phyloP scores from a whole-genome alignment of 2,888 invertebrate genomes.

The Geotrupes spiniger region DNA sequence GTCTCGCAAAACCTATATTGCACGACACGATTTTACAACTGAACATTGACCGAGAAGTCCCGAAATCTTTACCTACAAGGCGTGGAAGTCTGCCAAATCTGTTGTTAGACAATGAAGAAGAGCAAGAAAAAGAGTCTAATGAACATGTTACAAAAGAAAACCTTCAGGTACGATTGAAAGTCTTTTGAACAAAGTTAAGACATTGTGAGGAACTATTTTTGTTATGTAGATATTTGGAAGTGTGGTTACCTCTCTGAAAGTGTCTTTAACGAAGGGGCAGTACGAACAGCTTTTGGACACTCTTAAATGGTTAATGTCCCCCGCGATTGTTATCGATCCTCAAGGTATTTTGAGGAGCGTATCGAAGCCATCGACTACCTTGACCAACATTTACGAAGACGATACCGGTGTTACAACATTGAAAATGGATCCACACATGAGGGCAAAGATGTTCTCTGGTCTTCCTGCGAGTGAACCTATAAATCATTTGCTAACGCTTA shows the following conservation, averaged over 20 bases:
- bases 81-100: slow-evolving; percentile 41
- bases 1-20: slow-evolving; percentile 79
- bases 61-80: slow-evolving; percentile 29
- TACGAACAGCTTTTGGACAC: slow-evolving; percentile 88
- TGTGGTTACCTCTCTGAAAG: slow-evolving; percentile 80
- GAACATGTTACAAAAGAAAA: slow-evolving; percentile 25
- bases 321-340: slow-evolving; percentile 42
- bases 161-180: slow-evolving; percentile 27
- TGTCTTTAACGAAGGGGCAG: slow-evolving; percentile 81
- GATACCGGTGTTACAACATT: slow-evolving; percentile 53
- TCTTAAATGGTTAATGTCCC: slow-evolving; percentile 48
- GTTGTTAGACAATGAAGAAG: slow-evolving; percentile 39
- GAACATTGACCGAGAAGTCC: slow-evolving; percentile 44
- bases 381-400: slow-evolving; percentile 50
- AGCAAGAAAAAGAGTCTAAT: slow-evolving; percentile 22
- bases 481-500: slow-evolving; percentile 30
- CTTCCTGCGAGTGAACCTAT: slow-evolving; percentile 16
- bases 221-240: slow-evolving; percentile 70
- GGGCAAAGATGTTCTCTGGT: slow-evolving; percentile 55
- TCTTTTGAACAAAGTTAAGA: neutral
- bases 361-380: slow-evolving; percentile 24
- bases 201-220: slow-evolving; percentile 26
- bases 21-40: slow-evolving; percentile 85
- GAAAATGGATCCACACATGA: slow-evolving; percentile 62
- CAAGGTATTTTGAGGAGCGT: slow-evolving; percentile 37